Evolutionary conservation across 2,113 vertebrate genomes (phyloP), one percentile per base, ranked within the genome.

Genomic region (Hydrolagus affinis): DNA sequence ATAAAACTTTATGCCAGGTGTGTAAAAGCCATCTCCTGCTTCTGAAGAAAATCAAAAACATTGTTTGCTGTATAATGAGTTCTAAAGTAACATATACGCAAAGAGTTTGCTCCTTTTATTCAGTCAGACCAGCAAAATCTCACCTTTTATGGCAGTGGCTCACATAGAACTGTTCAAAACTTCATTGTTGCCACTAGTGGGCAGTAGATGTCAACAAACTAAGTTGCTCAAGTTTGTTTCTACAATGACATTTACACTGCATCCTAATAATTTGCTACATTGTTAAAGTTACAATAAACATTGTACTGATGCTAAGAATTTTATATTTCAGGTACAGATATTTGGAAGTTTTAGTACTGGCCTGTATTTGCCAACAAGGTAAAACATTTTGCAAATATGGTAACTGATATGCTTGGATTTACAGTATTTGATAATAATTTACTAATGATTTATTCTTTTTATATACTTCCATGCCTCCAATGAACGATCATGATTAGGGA

Each of bases 271-370:
- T 44, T 44, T 44, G 44, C 44, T 44, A 6, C 6, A 44, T 44
- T 44, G 15, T 8, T 83, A 17, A 68, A 30, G 1, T 66, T 44
- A 44, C 44, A n/a, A 19, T 30, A 12, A 6, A 15, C 7, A 32
- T 21, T 83, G 64, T 30, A 83, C 59, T 80, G 6, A 80, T 68
- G 11, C 25, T 83, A 83, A 66, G 28, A 86, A 10, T 89, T 88
- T 87, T 91, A 21, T 91, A 0, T 91, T 92, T 87, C 89, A 98
- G 96, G 96, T 98, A 83, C 94, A 98, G 90, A 96, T 98, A 92
- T 98, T 97, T 93, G 96, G 96, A 90, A 98, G 96, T 90, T 97
- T 98, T 93, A 97, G 96, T 91, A 98, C 96, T 64, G 96, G 95
- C 85, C 93, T 98, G 85, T 98, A 98, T 93, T 93, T 98, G 86